Conservation (phyloP, 2,888 invertebrate genomes). For the Branchinecta sandiegonensis region DNA sequence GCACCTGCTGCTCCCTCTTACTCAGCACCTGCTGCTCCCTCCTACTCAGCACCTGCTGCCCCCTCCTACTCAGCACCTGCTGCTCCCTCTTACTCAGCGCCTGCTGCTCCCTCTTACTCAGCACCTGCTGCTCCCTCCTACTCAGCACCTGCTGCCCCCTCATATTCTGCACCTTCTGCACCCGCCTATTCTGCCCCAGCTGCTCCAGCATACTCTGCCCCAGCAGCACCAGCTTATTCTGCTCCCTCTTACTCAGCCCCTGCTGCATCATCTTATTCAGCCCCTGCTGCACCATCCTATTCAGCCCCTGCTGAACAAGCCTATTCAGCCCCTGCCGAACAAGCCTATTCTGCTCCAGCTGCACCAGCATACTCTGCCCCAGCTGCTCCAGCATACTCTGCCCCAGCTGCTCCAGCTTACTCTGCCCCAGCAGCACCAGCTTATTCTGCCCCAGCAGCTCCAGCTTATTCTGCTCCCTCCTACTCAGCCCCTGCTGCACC, state of each 20-base stretch:
- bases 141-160: conserved; percentile 15
- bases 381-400: conserved; percentile 8
- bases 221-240: conserved; percentile 17
- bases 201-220: not conserved
- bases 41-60: conserved; percentile 20
- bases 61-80: conserved; percentile 12
- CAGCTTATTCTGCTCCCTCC: not conserved
- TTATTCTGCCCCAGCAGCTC: conserved; percentile 16
- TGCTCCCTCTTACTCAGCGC: conserved; percentile 17
- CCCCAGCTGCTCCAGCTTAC: not conserved
- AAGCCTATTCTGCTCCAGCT: conserved; percentile 17
- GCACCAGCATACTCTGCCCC: conserved; percentile 12
- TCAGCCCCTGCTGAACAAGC: not conserved
- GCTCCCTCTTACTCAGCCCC: conserved; percentile 19
- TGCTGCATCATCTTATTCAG: not conserved
- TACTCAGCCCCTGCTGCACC: conserved; percentile 20
- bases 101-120: conserved; percentile 19
- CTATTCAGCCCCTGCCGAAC: conserved; percentile 14
- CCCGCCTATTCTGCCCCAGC: not conserved
- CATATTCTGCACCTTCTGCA: conserved; percentile 19
- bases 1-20: conserved; percentile 18
- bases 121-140: conserved; percentile 19
- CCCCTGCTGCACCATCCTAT: conserved; percentile 6
- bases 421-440: not conserved
- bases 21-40: conserved; percentile 20